phyloP scores from a whole-genome alignment of 2,113 vertebrate species.

The Physeter macrocephalus region DNA sequence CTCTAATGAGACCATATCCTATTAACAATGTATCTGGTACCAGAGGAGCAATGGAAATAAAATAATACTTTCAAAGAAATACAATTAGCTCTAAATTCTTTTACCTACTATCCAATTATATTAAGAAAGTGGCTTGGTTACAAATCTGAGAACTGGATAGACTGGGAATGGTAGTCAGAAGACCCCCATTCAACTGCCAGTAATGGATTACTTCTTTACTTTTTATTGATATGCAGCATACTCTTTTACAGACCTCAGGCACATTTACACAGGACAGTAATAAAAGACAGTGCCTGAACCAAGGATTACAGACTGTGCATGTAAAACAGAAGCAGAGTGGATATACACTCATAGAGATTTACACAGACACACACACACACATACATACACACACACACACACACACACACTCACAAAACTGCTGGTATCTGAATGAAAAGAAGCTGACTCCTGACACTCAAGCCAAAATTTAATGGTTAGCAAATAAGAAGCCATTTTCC shows the following conservation, averaged over 20 bases:
- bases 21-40: not conserved
- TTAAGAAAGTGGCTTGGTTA: not conserved
- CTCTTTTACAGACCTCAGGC: not conserved
- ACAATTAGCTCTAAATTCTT: not conserved
- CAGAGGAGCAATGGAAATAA: not conserved
- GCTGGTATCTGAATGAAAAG: not conserved
- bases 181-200: not conserved
- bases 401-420: not conserved
- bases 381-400: not conserved
- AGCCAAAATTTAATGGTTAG: not conserved
- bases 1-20: not conserved
- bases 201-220: not conserved
- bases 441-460: not conserved
- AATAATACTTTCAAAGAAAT: not conserved
- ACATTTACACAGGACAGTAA: not conserved
- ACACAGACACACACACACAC: not conserved
- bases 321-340: not conserved
- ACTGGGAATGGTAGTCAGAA: not conserved
- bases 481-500: not conserved
- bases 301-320: conserved; percentile 10
- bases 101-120: not conserved
- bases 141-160: not conserved
- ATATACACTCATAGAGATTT: not conserved
- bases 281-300: not conserved
- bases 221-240: not conserved